phyloP scores from a whole-genome alignment of 1,140 invertebrate species.

The Bradysia coprophila region DNA sequence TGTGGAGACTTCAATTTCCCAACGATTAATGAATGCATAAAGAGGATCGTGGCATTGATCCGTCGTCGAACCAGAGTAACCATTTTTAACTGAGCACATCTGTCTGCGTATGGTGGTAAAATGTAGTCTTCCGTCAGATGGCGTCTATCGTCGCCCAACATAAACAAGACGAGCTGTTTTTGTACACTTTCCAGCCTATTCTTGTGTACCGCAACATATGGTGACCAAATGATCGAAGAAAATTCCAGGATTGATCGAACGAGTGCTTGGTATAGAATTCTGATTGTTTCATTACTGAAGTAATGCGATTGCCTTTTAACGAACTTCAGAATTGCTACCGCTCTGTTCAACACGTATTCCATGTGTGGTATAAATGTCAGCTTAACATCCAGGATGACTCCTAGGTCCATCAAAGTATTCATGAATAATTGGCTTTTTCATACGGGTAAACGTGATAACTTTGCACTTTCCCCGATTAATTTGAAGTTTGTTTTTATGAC shows the following conservation, averaged over 20 bases:
- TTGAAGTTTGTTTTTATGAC: neutral
- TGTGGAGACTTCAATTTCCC: neutral
- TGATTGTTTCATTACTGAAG: neutral
- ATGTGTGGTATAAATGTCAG: neutral
- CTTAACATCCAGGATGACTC: neutral
- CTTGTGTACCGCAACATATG: neutral
- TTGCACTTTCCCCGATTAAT: neutral
- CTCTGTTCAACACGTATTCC: neutral
- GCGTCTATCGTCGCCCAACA: no score
- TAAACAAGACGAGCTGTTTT: neutral
- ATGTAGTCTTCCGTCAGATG: no score
- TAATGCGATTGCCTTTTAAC: neutral
- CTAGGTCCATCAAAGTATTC: neutral
- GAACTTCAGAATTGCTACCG: neutral
- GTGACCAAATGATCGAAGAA: neutral
- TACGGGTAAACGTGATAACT: neutral
- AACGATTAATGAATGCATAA: neutral
- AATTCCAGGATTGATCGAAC: neutral
- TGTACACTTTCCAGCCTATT: no score
- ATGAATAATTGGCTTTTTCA: neutral
- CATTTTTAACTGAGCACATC: neutral
- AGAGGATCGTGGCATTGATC: no score
- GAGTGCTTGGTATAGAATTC: neutral
- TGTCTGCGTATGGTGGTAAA: no score
- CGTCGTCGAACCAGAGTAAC: no score